Evolutionary conservation across 2,113 vertebrate species (phyloP).

Genomic region (Chaetodon auriga): DNA sequence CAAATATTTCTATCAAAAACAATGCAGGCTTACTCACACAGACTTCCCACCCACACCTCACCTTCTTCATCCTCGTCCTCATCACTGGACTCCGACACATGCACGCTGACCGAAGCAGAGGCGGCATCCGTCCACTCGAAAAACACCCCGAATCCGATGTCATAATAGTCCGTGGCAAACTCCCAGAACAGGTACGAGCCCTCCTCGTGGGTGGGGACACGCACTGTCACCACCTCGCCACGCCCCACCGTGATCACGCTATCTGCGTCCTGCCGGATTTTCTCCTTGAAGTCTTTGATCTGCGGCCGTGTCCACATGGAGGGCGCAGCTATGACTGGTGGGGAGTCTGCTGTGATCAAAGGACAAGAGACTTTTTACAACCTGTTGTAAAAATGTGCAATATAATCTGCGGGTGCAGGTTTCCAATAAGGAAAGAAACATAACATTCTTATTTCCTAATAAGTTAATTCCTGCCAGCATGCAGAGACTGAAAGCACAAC

Average conservation of each 20-base stretch:
- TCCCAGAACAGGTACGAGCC: slow-evolving; percentile 99
- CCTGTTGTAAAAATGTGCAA: neutral
- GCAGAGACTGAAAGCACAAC: neutral
- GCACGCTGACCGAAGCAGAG: slow-evolving; percentile 95
- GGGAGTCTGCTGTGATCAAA: slow-evolving; percentile 82
- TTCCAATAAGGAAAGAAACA: neutral
- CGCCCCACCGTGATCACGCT: slow-evolving; percentile 98
- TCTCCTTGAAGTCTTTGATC: slow-evolving; percentile 99
- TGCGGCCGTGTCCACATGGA: slow-evolving; percentile 99
- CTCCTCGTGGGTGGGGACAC: slow-evolving; percentile 97
- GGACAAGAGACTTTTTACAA: neutral
- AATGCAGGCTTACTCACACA: neutral
- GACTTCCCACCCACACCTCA: slow-evolving; percentile 64
- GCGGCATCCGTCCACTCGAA: slow-evolving; percentile 99
- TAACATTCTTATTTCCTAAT: neutral
- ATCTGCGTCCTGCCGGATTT: slow-evolving; percentile 97
- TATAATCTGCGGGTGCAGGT: neutral
- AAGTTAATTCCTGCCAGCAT: neutral
- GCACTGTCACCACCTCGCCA: slow-evolving; percentile 97
- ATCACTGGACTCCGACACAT: slow-evolving; percentile 98
- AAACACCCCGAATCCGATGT: slow-evolving; percentile 98
- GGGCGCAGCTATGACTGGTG: slow-evolving; percentile 95
- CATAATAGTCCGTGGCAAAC: slow-evolving; percentile 99
- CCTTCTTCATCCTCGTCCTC: slow-evolving; percentile 98
- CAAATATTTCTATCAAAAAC: neutral